Evolutionary conservation across 2,888 invertebrate species (phyloP).

Genomic region (Aricia artaxerxes): DNA sequence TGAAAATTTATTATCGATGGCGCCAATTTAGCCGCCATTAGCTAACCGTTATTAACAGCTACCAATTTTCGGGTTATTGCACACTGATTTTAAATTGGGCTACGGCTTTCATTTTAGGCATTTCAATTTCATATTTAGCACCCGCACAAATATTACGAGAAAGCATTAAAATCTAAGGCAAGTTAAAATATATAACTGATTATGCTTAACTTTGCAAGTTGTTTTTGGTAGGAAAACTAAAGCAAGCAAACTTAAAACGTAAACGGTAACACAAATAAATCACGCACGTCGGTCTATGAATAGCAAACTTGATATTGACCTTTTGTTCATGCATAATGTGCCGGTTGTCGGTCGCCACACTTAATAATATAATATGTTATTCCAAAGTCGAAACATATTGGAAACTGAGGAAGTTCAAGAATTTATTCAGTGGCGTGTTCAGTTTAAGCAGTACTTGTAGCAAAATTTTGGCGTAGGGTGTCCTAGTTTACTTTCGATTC

Average conservation of each 20-base stretch:
- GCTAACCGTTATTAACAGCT: constrained; percentile 38
- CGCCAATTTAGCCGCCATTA: constrained; percentile 51
- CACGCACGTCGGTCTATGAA: constrained; percentile 3
- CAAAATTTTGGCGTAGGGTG: background rate
- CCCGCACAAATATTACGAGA: background rate
- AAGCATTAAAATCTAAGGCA: background rate
- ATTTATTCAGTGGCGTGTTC: background rate
- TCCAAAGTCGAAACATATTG: background rate
- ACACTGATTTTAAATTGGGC: background rate
- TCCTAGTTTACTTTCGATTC: background rate
- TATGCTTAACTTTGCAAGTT: background rate
- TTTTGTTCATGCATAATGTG: constrained; percentile 7
- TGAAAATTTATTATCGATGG: constrained; percentile 58
- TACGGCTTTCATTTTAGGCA: background rate
- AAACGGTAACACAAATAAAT: background rate
- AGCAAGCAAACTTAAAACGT: background rate
- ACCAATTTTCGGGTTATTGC: constrained; percentile 32
- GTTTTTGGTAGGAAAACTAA: background rate
- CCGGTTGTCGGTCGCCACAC: background rate
- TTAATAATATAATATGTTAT: constrained; percentile 1
- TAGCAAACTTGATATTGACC: constrained; percentile 20
- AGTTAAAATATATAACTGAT: background rate
- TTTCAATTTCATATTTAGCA: background rate
- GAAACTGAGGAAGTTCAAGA: background rate
- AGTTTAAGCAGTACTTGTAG: background rate